Evolutionary conservation across 1,140 invertebrate species (phyloP).

Genomic region (Mamestra configurata): DNA sequence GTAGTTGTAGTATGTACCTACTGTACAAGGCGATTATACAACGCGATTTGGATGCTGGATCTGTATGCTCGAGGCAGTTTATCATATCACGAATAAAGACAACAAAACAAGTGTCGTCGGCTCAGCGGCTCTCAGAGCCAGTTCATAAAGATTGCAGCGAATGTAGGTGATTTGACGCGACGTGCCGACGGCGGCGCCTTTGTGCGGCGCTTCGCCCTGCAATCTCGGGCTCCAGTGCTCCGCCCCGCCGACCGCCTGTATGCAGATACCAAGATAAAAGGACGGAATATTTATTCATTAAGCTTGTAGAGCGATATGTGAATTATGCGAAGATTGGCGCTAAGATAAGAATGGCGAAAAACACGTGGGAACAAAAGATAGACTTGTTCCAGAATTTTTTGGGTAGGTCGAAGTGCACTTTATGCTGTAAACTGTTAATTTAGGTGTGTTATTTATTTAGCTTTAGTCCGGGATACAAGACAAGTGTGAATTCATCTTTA

Average conservation of each 20-base stretch:
- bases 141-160: constrained; percentile 17
- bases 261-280: constrained; percentile 27
- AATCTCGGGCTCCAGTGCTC: constrained; percentile 18
- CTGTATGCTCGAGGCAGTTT: neutral
- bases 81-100: neutral
- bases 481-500: too few relatives aligned
- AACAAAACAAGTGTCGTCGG: constrained; percentile 2
- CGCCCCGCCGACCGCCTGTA: constrained; percentile 12
- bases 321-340: neutral
- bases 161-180: constrained; percentile 22
- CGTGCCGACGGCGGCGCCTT: constrained; percentile 17
- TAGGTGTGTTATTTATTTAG: too few relatives aligned
- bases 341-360: neutral
- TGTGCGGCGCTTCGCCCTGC: constrained; percentile 43
- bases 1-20: too few relatives aligned
- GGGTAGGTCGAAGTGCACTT: too few relatives aligned
- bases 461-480: too few relatives aligned
- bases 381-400: too few relatives aligned
- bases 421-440: too few relatives aligned
- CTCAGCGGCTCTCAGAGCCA: neutral
- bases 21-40: too few relatives aligned
- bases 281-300: constrained; percentile 39
- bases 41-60: too few relatives aligned
- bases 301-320: neutral
- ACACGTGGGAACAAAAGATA: too few relatives aligned